Evolutionary conservation across 2,888 invertebrate genomes (phyloP), one percentile per base, ranked within the genome.

Genomic region (Rhimphoctona megacephalus): DNA sequence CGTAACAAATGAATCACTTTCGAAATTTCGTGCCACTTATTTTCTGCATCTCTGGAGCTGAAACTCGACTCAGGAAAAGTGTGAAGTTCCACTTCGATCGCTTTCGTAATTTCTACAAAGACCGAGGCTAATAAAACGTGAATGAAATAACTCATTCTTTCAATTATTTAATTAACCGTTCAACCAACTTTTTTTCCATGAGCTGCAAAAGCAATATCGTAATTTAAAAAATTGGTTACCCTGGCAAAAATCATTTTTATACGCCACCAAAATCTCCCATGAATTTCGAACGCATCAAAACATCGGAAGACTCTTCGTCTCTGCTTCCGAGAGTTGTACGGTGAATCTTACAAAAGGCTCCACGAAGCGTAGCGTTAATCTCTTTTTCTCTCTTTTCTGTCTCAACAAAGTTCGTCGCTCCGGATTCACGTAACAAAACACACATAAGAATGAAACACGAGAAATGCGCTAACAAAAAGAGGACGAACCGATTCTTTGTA

Each of bases 301-400:
- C 80, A 80, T 81, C 69, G 64, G 69, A 57, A 74, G 69, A 69
- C 52, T 72, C 64, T 69, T 67, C 67, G 43, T 36, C 66, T 77
- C 76, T 73, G 61, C 72, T 67, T 25, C n/a, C 22, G n/a, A 36
- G 52, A 67, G 73, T 69, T 49, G 49, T 30, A 14, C 74, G 43
- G 66, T 70, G 79, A 84, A 86, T 77, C 79, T 78, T 78, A 86
- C 86, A 86, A 86, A 81, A 78, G 86, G 69, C 39, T 83, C 81
- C 43, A 78, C 81, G 69, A 78, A 80, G 77, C 86, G 73, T 83
- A 78, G 83, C 77, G 86, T 81, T 72, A 46, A 81, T 66, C 54
- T 67, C 81, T 86, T 73, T 39, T 76, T 80, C 74, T 54, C 52
- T 25, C 64, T 76, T 17, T 25, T 57, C 57, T 43, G 7, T 52